phyloP scores from a whole-genome alignment of 1,140 invertebrate genomes.

The Caenorhabditis tropicalis region DNA sequence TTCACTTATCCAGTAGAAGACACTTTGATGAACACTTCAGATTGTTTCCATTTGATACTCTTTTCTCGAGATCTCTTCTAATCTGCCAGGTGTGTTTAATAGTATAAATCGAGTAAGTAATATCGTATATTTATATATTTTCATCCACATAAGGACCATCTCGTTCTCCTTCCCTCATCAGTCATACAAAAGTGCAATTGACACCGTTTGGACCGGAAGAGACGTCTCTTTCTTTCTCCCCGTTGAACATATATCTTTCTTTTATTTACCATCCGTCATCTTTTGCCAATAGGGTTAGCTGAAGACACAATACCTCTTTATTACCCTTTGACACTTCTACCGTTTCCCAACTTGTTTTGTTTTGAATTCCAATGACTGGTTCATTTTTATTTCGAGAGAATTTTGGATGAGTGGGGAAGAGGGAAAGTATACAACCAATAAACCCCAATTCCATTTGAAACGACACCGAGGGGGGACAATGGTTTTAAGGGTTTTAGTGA shows the following conservation, averaged over 20 bases:
- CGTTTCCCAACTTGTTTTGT: neutral
- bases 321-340: neutral
- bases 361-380: neutral
- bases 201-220: neutral
- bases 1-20: too few species aligned
- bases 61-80: too few species aligned
- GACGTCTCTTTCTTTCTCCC: too few species aligned
- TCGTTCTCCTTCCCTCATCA: too few species aligned
- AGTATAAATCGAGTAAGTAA: neutral
- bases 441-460: neutral
- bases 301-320: neutral
- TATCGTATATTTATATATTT: neutral
- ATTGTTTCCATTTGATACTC: too few species aligned
- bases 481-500: constrained; percentile 20
- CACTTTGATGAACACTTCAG: too few species aligned
- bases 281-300: neutral
- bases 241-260: neutral
- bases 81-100: neutral
- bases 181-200: constrained; percentile 13
- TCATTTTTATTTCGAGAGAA: neutral
- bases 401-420: too few species aligned
- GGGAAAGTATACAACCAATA: neutral
- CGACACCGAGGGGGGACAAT: neutral
- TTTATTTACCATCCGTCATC: neutral
- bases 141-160: neutral